Evolutionary conservation across 2,888 invertebrate species (phyloP).

Genomic region (Lottia gigantea): DNA sequence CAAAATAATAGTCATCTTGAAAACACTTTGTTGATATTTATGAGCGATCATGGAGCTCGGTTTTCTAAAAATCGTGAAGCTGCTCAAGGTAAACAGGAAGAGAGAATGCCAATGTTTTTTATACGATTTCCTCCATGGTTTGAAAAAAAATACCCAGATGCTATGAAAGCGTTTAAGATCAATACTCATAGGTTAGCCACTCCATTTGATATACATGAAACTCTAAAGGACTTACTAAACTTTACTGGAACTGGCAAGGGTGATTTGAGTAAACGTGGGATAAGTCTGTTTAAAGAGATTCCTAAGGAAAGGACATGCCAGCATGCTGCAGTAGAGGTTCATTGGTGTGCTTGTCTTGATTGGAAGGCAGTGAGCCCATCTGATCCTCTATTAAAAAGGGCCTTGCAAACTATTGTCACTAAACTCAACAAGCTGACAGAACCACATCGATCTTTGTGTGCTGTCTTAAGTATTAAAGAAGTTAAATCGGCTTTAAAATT

Average conservation of each 20-base stretch:
- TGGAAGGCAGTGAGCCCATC: slow-evolving; percentile 77
- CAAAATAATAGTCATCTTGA: slow-evolving; percentile 75
- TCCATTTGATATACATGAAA: slow-evolving; percentile 90
- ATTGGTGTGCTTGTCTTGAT: slow-evolving; percentile 92
- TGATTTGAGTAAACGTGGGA: slow-evolving; percentile 40
- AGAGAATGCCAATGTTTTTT: slow-evolving; percentile 86
- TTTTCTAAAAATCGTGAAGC: slow-evolving; percentile 86
- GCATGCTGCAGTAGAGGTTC: slow-evolving; percentile 89
- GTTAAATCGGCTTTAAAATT: slow-evolving; percentile 27
- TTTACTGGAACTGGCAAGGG: slow-evolving; percentile 57
- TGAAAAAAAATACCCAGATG: slow-evolving; percentile 73
- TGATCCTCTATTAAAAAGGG: slow-evolving; percentile 73
- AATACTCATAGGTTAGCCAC: slow-evolving; percentile 81
- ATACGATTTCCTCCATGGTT: slow-evolving; percentile 81
- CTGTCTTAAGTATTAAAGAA: slow-evolving; percentile 67
- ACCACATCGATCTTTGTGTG: slow-evolving; percentile 73
- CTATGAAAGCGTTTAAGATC: slow-evolving; percentile 72
- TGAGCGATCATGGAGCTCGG: slow-evolving; percentile 90
- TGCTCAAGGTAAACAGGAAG: slow-evolving; percentile 91
- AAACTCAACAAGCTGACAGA: slow-evolving; percentile 35
- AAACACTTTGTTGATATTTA: slow-evolving; percentile 84
- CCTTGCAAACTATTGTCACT: slow-evolving; percentile 77
- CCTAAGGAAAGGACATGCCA: slow-evolving; percentile 82
- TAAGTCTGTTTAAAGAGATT: slow-evolving; percentile 58
- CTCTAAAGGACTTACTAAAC: slow-evolving; percentile 77